These are phyloP conservation scores for Micrasema longulum DNA, from an alignment of 1,140 invertebrate genomes.

Conservation along the genomic window DNA sequence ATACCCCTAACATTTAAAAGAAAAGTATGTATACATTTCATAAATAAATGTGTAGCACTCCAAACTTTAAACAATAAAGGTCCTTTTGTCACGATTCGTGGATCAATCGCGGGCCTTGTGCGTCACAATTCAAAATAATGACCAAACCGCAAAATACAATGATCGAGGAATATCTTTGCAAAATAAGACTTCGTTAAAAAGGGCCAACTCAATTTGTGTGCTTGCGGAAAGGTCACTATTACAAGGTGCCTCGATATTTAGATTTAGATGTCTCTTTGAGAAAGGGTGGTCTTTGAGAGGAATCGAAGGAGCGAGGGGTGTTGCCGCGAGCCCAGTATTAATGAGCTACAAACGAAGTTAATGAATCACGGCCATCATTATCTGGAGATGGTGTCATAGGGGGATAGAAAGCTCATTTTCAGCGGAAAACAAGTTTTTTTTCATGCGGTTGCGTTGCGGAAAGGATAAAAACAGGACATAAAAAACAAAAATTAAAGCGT, in stretches of 20 bases:
- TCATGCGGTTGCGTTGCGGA: no score
- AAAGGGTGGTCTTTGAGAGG: neutral
- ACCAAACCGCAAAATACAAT: neutral
- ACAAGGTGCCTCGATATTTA: no score
- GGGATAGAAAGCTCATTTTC: neutral
- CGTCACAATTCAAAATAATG: constrained; percentile 12
- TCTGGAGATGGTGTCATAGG: constrained; percentile 1
- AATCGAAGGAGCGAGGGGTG: neutral
- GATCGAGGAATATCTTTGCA: neutral
- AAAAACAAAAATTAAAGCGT: no score
- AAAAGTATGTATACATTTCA: no score
- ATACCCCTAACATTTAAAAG: no score
- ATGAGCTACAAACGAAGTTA: constrained; percentile 44
- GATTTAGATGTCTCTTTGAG: no score
- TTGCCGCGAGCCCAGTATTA: constrained; percentile 45
- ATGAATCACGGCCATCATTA: constrained; percentile 45
- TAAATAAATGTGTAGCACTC: no score
- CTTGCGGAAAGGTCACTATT: no score
- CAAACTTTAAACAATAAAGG: no score
- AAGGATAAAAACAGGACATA: no score
- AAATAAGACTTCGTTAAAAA: neutral
- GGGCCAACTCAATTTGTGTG: neutral
- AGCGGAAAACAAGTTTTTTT: no score
- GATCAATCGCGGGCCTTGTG: constrained; percentile 20
- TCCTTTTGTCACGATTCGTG: constrained; percentile 17